Percentiles rank a stretch among this genome's conserved stretches.
phyloP scores from a whole-genome alignment of 92 coral and sea anemone species.

The Isaurus tuberculatus region DNA sequence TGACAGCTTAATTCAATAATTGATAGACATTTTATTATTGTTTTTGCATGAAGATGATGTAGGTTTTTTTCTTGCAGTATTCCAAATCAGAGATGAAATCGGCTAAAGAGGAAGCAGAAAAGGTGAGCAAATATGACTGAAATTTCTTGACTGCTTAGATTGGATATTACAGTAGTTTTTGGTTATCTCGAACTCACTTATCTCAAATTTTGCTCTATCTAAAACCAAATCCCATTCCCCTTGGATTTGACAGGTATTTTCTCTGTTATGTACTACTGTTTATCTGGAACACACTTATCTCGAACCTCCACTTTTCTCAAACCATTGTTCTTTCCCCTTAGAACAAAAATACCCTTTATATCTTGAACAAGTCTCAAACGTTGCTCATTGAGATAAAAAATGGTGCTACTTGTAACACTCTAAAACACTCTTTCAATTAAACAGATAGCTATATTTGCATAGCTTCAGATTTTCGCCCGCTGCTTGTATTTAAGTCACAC shows the following conservation, averaged over 20 bases:
- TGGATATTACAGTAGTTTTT: not conserved
- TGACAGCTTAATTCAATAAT: not conserved
- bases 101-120: slow-evolving; percentile 1
- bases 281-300: not conserved
- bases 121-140: not conserved
- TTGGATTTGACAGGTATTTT: no score
- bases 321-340: not conserved
- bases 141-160: not conserved
- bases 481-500: not conserved
- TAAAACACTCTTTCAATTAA: not conserved
- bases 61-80: not conserved
- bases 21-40: not conserved
- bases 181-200: not conserved
- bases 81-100: slow-evolving; percentile 1
- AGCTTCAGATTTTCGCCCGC: not conserved
- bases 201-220: not conserved
- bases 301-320: not conserved
- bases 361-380: no score
- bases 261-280: no score
- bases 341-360: no score
- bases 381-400: no score
- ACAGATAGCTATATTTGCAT: not conserved
- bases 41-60: not conserved
- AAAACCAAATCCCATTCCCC: slow-evolving; percentile 10
- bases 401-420: slow-evolving; percentile 5